Evolutionary conservation across 2,113 vertebrate species (phyloP).

Genomic region (Sinocyclocheilus maitianheensis): DNA sequence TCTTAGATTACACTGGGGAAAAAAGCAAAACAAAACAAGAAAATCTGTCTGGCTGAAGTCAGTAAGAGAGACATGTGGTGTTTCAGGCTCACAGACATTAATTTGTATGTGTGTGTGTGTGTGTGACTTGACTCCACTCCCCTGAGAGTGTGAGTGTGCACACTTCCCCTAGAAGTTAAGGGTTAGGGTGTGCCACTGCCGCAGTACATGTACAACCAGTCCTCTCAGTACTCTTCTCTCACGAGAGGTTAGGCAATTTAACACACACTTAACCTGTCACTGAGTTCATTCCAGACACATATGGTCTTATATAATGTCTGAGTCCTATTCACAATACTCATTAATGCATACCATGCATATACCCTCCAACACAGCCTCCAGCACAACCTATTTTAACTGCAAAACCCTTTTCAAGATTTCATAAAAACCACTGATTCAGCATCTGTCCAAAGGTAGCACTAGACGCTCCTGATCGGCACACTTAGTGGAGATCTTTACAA

Average conservation of each 20-base stretch:
- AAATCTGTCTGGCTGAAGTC: constrained; percentile 25
- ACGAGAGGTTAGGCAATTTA: not conserved
- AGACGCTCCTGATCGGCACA: not conserved
- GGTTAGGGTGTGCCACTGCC: constrained; percentile 35
- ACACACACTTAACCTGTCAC: constrained; percentile 4
- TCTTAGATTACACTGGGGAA: not conserved
- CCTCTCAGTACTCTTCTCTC: constrained; percentile 8
- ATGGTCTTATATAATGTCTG: not conserved
- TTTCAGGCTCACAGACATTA: constrained; percentile 46
- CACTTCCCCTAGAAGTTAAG: constrained; percentile 37
- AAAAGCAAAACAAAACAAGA: constrained; percentile 15
- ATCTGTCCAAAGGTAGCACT: not conserved
- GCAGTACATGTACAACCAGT: constrained; percentile 32
- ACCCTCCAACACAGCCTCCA: not conserved
- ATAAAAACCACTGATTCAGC: constrained; percentile 10
- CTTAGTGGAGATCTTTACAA: not conserved
- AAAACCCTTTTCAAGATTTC: not conserved
- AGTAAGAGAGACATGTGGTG: constrained; percentile 40
- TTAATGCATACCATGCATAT: not conserved
- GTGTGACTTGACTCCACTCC: constrained; percentile 36
- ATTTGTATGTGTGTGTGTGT: constrained; percentile 46
- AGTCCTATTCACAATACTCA: not conserved
- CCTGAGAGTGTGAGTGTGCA: constrained; percentile 34
- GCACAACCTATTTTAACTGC: not conserved
- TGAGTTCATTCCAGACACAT: not conserved